These are phyloP conservation scores for Enoplosus armatus DNA, from an alignment of 2,797 vertebrate genomes.

Conservation along the genomic window DNA sequence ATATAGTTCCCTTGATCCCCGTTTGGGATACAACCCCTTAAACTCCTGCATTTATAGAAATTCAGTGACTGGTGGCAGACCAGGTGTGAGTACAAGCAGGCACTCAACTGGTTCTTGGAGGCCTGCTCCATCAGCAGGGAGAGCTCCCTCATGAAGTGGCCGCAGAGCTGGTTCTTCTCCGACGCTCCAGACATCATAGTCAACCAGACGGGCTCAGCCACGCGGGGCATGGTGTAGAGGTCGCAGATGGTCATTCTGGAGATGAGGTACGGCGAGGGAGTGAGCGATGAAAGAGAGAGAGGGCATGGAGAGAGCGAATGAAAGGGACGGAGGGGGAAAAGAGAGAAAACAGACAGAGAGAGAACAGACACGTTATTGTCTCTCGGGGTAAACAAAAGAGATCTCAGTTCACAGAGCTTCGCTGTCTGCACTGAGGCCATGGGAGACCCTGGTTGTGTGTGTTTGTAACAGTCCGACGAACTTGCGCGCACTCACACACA, in stretches of 20 bases:
- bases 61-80: neutral
- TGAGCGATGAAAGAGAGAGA: conserved; percentile 56
- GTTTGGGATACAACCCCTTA: neutral
- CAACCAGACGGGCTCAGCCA: conserved; percentile 97
- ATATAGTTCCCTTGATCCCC: neutral
- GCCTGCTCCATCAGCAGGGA: conserved; percentile 96
- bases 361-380: conserved; percentile 82
- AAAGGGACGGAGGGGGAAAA: conserved; percentile 44
- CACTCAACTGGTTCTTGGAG: conserved; percentile 97
- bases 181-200: conserved; percentile 97
- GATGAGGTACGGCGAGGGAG: conserved; percentile 38
- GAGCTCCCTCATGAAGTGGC: conserved; percentile 97
- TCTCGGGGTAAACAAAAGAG: conserved; percentile 77
- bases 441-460: conserved; percentile 76
- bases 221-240: conserved; percentile 98
- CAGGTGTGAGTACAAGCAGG: conserved; percentile 1
- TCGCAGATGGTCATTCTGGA: conserved; percentile 95
- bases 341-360: conserved; percentile 58
- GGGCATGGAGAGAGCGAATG: conserved; percentile 51
- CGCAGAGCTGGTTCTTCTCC: conserved; percentile 97
- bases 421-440: conserved; percentile 72
- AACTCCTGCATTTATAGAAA: neutral
- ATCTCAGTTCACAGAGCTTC: conserved; percentile 79
- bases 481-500: conserved; percentile 38
- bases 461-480: conserved; percentile 37